Evolutionary conservation across 2,888 invertebrate species (phyloP), one percentile per base, ranked within the genome.

Genomic region (Lagria hirta): DNA sequence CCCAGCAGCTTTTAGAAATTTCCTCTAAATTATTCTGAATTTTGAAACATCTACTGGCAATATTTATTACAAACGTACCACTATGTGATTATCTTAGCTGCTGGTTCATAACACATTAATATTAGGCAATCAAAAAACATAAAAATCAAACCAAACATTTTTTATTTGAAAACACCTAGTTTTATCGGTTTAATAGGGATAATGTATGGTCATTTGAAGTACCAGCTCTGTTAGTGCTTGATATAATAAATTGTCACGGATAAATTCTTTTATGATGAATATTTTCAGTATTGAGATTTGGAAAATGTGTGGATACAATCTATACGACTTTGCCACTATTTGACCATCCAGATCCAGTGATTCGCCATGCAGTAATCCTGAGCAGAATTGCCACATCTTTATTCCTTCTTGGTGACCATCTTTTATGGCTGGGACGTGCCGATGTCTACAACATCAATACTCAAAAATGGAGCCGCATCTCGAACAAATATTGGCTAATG

Each of bases 401-500:
- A 14, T 95, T 83, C 62, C 75, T 95, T 2, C 73, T 92, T 28
- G 82, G 88, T 7, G 95, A 95, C 68, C 92, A 95, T 64, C 76
- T 93, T 17, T 79, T 93, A 17, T 94, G 93, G 89, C 72, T 92
- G 2, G 84, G 87, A 2, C 79, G 84, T 57, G 82, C 84, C 22
- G 89, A 89, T 12, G 73, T 83, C 3, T 71, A 74, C 51, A 75
- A 74, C 53, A 77, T 88, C 1, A 80, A 92, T 64, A 77, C 84
- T 0, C 82, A 84, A 27, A 86, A 83, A 64, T 92, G 91, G 91
- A 80, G 79, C 35, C 75, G 74, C 27, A 74, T 80, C 4, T 81
- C 86, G 2, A 86, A 88, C 60, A 85, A 82, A 65, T 93, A 91
- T 65, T 95, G 93, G 93, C 70, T 94, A 1, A 75, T 88, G 48